Base-by-base conservation (phyloP, 2,113 vertebrate species). In the Condylura cristata region DNA sequence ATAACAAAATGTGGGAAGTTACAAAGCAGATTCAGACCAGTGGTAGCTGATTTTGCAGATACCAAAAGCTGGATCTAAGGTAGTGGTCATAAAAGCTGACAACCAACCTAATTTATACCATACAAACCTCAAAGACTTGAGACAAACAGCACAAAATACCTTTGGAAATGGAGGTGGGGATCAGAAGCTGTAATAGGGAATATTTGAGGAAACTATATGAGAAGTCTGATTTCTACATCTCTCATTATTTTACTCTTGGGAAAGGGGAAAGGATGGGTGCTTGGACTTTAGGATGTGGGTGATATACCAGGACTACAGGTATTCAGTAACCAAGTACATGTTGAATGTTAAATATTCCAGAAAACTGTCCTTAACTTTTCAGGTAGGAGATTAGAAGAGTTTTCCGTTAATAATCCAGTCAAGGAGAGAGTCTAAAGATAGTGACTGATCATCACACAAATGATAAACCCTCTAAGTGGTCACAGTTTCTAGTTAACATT, bases 41-140 rank as follows among this genome's bases (percentile, higher is more conserved):
- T 32, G 26, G 46, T 60, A 96, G 71, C 4, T 30, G 30, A 39
- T 63, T 93, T 74, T 79, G 24, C 8, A 79, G 46, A 32, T 61
- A 60, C 39, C 44, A 88, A 68, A 91, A 93, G 34, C 24, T 44
- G 24, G 92, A 71, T 63, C 32, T 94, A 70, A 65, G 16, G 32
- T 41, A 41, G 28, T 41, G 60, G 22, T 56, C 28, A 60, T 26
- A 39, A 96, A 87, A 86, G 32, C 68, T 76, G 37, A 76, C 44
- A 91, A 88, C 74, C n/a, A 68, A 79, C 22, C 41, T 68, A 72
- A 88, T 72, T 78, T 61, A 85, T 58, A 80, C 14, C 56, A 90
- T 0, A 61, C 24, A 79, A 87, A 79, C 22, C 20, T 90, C 76
- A 91, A 53, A 76, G 58, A 74, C 18, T 78, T 22, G 75, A n/a